Percentiles rank a stretch among this genome's conserved stretches.
Conservation (phyloP, 1,140 invertebrate species). For the Cydia strobilella region DNA sequence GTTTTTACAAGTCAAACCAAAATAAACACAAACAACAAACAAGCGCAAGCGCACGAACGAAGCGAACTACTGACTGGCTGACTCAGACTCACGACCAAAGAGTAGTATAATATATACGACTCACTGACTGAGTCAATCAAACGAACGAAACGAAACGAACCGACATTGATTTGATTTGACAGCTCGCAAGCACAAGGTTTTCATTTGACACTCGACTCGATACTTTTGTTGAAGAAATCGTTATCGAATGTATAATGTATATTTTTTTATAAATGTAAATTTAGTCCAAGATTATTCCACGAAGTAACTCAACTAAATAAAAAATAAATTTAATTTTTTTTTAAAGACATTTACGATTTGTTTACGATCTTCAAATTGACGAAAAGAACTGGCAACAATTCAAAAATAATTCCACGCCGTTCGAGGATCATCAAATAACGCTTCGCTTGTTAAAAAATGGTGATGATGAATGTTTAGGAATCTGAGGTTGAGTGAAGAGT, state of each 20-base stretch:
- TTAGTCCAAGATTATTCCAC: not conserved
- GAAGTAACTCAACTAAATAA: too few species aligned
- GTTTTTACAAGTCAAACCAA: slow-evolving; percentile 36
- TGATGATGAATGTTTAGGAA: not conserved
- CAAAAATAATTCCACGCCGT: not conserved
- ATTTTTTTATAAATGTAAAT: not conserved
- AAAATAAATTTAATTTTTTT: too few species aligned
- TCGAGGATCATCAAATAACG: slow-evolving; percentile 5
- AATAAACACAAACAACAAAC: not conserved
- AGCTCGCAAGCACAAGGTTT: not conserved
- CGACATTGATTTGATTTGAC: not conserved
- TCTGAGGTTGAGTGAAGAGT: too few species aligned
- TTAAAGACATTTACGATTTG: too few species aligned
- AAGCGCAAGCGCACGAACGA: not conserved
- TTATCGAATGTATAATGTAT: not conserved
- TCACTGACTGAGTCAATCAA: too few species aligned
- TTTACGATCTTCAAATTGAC: too few species aligned
- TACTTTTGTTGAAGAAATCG: not conserved
- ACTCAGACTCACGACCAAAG: too few species aligned
- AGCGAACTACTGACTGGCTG: not conserved
- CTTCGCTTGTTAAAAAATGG: slow-evolving; percentile 19
- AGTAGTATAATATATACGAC: too few species aligned
- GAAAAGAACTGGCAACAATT: not conserved
- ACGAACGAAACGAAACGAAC: too few species aligned
- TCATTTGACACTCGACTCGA: not conserved